Conservation (phyloP, 2,113 vertebrate species). For the Arothron firmamentum region DNA sequence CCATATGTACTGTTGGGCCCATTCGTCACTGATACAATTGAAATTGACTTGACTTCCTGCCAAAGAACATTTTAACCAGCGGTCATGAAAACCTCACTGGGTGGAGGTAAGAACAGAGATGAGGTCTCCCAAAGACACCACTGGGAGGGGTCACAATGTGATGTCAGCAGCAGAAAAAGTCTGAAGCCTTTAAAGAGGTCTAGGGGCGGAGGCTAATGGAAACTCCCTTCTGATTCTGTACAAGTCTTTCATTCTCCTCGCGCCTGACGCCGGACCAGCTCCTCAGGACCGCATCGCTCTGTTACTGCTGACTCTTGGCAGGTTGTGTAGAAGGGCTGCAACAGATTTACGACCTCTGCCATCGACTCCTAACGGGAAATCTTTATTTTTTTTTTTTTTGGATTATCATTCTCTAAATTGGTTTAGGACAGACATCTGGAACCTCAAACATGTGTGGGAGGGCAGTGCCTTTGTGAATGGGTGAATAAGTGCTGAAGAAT, state of each 20-base stretch:
- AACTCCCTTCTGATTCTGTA: slow-evolving; percentile 53
- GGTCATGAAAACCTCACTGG: slow-evolving; percentile 58
- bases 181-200: slow-evolving; percentile 36
- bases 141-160: slow-evolving; percentile 53
- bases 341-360: background rate
- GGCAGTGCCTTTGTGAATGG: slow-evolving; percentile 22
- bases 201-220: background rate
- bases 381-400: slow-evolving; percentile 30
- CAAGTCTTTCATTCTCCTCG: slow-evolving; percentile 17
- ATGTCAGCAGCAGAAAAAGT: slow-evolving; percentile 24
- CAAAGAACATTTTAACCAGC: slow-evolving; percentile 50
- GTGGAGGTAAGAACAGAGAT: slow-evolving; percentile 46
- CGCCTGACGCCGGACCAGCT: slow-evolving; percentile 15
- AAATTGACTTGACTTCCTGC: background rate
- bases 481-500: slow-evolving; percentile 27
- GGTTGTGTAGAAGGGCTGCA: background rate
- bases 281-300: slow-evolving; percentile 1
- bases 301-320: background rate
- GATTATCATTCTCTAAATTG: slow-evolving; percentile 10
- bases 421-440: slow-evolving; percentile 52
- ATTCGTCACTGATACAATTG: background rate
- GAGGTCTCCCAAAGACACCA: slow-evolving; percentile 51
- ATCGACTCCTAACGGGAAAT: slow-evolving; percentile 33
- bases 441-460: slow-evolving; percentile 38
- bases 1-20: too few relatives aligned